Evolutionary conservation across 1,140 invertebrate species (phyloP), one percentile per base, ranked within the genome.

Genomic region (Diorhabda sublineata): DNA sequence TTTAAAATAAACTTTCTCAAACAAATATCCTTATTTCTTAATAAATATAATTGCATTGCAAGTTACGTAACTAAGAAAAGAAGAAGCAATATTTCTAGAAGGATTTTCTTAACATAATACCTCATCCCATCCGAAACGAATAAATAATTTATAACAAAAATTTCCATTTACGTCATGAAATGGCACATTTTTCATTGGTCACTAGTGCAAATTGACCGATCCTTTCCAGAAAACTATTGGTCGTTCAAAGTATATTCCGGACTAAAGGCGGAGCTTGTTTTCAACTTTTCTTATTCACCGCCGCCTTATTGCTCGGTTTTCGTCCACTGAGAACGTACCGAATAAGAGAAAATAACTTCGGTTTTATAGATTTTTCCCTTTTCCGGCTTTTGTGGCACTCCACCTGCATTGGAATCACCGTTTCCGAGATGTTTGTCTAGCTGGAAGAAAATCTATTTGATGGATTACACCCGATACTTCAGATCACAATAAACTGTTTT

Each of bases 101-200:
- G 45, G 47, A 65, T 60, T 42, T 63, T 62, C 42, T 41, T 3
- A 41, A 44, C 9, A 61, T 61, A 52, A 52, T 63, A 62, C 42
- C 45, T 66, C 64, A 69, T 74, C 69, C 66, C 71, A 69, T 73
- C 67, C 66, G 26, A 71, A 71, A 69, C 71, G 71, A 68, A 75
- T 75, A 69, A 72, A 75, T 75, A 72, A 75, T 75, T 75, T 75
- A 75, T 75, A 75, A 75, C 73, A 74, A 74, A 74, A 74, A 74
- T 71, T 68, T 63, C 63, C 71, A 71, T 74, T 69, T 73, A 69
- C 71, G 74, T 75, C 71, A 75, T 70, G 58, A 75, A 71, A 73
- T 68, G 45, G 45, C 56, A 44, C 69, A 61, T 71, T 71, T 73
- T 74, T 66, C 64, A 75, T 75, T 75, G 74, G 74, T 74, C 74